phyloP scores from a whole-genome alignment of 2,888 invertebrate genomes.

The Tillus elongatus region DNA sequence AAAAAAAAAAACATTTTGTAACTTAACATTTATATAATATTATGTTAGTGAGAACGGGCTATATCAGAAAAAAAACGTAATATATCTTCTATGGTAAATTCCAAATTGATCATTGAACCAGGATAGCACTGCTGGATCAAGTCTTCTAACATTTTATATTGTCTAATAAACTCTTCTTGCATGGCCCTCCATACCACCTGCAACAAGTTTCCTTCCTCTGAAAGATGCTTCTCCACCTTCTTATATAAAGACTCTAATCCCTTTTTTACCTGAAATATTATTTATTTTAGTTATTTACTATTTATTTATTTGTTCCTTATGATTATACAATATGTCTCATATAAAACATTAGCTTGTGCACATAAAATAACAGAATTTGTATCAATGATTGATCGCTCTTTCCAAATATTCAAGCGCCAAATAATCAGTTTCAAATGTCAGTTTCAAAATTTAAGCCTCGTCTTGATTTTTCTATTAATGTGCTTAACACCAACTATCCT shows the following conservation, averaged over 20 bases:
- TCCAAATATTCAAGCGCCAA: too few relatives aligned
- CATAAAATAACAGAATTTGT: too few relatives aligned
- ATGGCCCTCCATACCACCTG: conserved; percentile 99
- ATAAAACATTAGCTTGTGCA: too few relatives aligned
- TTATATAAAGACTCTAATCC: conserved; percentile 87
- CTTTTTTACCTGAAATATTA: conserved; percentile 83
- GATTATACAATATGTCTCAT: too few relatives aligned
- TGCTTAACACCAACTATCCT: too few relatives aligned
- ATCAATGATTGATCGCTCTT: too few relatives aligned
- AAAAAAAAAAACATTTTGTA: too few relatives aligned
- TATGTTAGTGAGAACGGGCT: conserved; percentile 77
- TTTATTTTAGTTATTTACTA: neutral
- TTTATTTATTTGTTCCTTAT: neutral
- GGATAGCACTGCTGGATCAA: conserved; percentile 94
- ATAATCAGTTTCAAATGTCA: too few relatives aligned
- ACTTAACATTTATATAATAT: too few relatives aligned
- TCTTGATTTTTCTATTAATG: too few relatives aligned
- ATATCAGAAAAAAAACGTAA: conserved; percentile 97
- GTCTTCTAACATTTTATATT: conserved; percentile 87
- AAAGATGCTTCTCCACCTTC: conserved; percentile 95
- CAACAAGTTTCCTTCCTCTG: conserved; percentile 85
- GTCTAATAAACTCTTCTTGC: conserved; percentile 98
- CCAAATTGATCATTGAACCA: conserved; percentile 84
- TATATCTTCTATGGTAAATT: conserved; percentile 93
- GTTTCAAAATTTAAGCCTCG: too few relatives aligned